Conservation (phyloP, 1,140 invertebrate species). For the Cherax destructor region DNA sequence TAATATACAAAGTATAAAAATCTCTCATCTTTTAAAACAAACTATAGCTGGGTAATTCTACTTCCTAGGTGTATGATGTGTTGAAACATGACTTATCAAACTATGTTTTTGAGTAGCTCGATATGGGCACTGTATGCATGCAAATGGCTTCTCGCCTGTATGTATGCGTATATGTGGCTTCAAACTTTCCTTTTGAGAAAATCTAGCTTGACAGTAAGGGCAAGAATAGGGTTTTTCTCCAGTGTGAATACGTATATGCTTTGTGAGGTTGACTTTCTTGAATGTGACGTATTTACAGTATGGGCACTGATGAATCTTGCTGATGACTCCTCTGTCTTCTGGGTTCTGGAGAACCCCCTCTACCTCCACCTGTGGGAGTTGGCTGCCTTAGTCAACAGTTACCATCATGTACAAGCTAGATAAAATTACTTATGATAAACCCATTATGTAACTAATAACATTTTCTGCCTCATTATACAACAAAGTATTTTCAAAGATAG, state of each 20-base stretch:
- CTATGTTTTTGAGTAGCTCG: constrained; percentile 21
- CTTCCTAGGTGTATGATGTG: constrained; percentile 2
- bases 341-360: not conserved
- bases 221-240: constrained; percentile 11
- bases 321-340: constrained; percentile 1
- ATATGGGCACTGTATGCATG: constrained; percentile 2
- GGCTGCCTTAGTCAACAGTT: constrained; percentile 22
- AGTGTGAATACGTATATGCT: constrained; percentile 25
- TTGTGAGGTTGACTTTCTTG: constrained; percentile 30
- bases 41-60: not conserved
- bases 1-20: no score
- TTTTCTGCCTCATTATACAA: no score
- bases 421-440: not conserved
- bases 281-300: constrained; percentile 32
- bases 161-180: constrained; percentile 12
- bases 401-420: not conserved
- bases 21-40: no score
- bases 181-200: constrained; percentile 23
- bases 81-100: constrained; percentile 1
- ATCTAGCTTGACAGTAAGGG: constrained; percentile 21
- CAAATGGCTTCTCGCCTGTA: constrained; percentile 25
- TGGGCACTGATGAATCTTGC: constrained; percentile 26
- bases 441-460: not conserved
- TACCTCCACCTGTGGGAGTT: constrained; percentile 36
- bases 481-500: no score